Evolutionary conservation across 2,797 vertebrate species (phyloP).

Genomic region (Pseudochirops cupreus): DNA sequence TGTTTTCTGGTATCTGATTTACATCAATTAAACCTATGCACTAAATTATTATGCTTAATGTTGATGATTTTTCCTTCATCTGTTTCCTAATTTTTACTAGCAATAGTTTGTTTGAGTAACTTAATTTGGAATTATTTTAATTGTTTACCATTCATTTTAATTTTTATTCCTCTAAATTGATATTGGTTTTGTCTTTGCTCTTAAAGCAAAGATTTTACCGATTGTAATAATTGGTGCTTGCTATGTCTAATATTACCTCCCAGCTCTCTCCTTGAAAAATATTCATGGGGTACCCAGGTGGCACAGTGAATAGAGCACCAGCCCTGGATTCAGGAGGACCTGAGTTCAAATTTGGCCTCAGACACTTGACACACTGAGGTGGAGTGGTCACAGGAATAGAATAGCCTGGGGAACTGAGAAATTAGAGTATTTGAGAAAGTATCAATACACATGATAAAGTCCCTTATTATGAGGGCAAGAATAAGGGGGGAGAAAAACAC

Average conservation of each 20-base stretch:
- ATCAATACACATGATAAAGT: too few relatives aligned
- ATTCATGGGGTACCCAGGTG: neutral
- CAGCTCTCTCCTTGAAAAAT: neutral
- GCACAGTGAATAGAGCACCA: too few relatives aligned
- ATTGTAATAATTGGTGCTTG: neutral
- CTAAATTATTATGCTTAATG: neutral
- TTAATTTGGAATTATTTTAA: constrained; percentile 18
- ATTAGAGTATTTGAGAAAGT: too few relatives aligned
- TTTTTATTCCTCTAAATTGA: constrained; percentile 34
- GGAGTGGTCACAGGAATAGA: too few relatives aligned
- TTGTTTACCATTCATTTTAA: neutral
- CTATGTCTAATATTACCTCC: neutral
- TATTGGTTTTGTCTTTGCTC: neutral
- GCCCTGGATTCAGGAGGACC: too few relatives aligned
- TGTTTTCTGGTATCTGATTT: neutral
- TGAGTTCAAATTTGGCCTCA: too few relatives aligned
- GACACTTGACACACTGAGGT: too few relatives aligned
- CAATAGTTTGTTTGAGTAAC: neutral
- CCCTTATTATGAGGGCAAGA: too few relatives aligned
- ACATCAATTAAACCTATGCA: neutral
- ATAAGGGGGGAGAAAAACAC: too few relatives aligned
- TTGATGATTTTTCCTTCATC: neutral
- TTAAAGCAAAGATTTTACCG: neutral
- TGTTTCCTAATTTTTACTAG: constrained; percentile 4
- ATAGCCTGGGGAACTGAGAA: too few relatives aligned